Conservation (phyloP, 2,797 vertebrate genomes). For the Acanthiza pusilla region DNA sequence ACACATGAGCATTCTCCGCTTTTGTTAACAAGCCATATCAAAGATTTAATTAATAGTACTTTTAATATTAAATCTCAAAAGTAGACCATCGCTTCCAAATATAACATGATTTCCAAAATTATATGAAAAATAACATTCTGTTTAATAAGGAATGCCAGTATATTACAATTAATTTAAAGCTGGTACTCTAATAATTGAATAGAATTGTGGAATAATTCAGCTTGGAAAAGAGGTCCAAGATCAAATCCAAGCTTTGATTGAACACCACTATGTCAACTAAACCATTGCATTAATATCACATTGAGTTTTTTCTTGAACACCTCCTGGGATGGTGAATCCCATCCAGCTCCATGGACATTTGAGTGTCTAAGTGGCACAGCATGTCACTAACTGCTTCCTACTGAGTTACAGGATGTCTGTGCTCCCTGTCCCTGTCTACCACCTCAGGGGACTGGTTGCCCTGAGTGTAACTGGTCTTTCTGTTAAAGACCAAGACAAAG, state of each 20-base stretch:
- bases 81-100: neutral
- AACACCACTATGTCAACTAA: neutral
- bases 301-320: accelerated
- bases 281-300: neutral
- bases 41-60: neutral
- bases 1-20: neutral
- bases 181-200: neutral
- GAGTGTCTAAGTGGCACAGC: too few species aligned
- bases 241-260: neutral
- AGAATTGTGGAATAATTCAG: neutral
- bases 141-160: neutral
- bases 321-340: neutral
- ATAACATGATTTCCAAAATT: neutral
- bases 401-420: neutral
- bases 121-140: neutral
- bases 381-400: neutral
- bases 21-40: neutral
- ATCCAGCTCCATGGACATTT: neutral
- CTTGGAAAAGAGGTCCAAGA: neutral
- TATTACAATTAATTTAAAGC: neutral
- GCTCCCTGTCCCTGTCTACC: neutral
- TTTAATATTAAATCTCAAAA: neutral
- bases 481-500: neutral
- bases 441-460: neutral
- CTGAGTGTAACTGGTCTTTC: neutral